Evolutionary conservation across 2,113 vertebrate species (phyloP), one percentile per base, ranked within the genome.

Genomic region (Hyaena hyaena): DNA sequence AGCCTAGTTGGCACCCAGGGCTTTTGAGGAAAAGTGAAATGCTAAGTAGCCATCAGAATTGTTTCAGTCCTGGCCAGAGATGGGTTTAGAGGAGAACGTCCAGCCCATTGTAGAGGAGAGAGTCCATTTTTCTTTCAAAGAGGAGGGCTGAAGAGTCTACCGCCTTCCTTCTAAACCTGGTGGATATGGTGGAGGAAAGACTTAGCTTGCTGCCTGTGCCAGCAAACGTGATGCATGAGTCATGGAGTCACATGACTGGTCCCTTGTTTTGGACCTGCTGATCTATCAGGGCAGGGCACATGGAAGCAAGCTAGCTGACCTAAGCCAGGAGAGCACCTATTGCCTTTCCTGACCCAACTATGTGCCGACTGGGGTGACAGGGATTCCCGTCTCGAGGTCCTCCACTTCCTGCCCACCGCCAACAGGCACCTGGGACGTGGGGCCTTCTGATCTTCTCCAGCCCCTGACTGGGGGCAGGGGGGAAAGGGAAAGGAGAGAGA

Each of bases 21-120:
- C 69, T 96, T 50, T 53, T 2, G 17, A 83, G 66, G 73, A 79
- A 88, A 88, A 95, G 53, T 74, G 53, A 90, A 93, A 91, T 71
- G 89, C 50, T 88, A 96, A 92, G 81, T 17, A 82, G 82, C 43
- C 66, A 68, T 86, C 4, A 76, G 53, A 82, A 95, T 31, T 23
- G 43, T 74, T 48, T 88, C 63, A 83, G 7, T 82, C 48, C n/a
- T 80, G 53, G 45, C 74, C 83, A 91, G 73, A 39, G 39, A 39
- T 39, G 39, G 39, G 39, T 39, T 39, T 39, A 39, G 39, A 39
- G 66, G 48, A 31, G 63, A 63, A 24, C 33, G 4, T 55, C 26
- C 3, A 14, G 39, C 33, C 61, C 82, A 50, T n/a, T 55, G 66
- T 11, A 93, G 71, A 43, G 55, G 45, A 89, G 7, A 43, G 35